phyloP scores from a whole-genome alignment of 23 tunicate species.

The Trididemnum miniatum region DNA sequence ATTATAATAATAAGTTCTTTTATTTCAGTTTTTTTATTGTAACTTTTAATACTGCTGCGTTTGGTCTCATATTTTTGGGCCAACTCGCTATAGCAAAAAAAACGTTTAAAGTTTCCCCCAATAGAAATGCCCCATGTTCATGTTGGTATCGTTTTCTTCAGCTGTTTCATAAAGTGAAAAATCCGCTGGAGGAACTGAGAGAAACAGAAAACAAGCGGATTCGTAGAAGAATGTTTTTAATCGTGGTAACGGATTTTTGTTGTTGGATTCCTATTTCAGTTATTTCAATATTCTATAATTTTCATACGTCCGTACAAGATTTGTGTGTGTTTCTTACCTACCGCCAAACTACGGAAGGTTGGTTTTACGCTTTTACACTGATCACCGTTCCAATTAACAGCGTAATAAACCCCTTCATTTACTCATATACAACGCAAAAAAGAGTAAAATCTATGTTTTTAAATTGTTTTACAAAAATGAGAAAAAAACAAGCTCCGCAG shows the following conservation, averaged over 20 bases:
- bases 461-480: neutral
- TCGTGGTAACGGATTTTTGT: conserved; percentile 26
- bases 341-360: neutral
- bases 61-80: neutral
- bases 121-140: neutral
- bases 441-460: neutral
- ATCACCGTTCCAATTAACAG: conserved; percentile 17
- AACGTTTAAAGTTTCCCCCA: neutral
- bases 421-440: neutral
- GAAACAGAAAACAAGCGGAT: conserved; percentile 11
- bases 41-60: neutral
- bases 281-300: conserved; percentile 5
- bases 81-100: conserved; percentile 12
- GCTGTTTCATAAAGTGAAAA: neutral
- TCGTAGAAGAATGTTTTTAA: conserved; percentile 10
- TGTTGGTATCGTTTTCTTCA: neutral
- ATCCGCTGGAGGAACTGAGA: neutral
- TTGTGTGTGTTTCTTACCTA: neutral
- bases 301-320: neutral
- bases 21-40: neutral
- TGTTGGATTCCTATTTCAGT: conserved; percentile 28
- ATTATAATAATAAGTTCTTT: neutral
- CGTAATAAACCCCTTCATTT: conserved; percentile 25
- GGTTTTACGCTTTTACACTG: conserved; percentile 12
- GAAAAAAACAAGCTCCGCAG: neutral